A percentile compares a stretch with the other conserved stretches of the same genome.
These are phyloP conservation scores for Celastrina argiolus DNA, from an alignment of 2,888 invertebrate species.

Conservation along the genomic window DNA sequence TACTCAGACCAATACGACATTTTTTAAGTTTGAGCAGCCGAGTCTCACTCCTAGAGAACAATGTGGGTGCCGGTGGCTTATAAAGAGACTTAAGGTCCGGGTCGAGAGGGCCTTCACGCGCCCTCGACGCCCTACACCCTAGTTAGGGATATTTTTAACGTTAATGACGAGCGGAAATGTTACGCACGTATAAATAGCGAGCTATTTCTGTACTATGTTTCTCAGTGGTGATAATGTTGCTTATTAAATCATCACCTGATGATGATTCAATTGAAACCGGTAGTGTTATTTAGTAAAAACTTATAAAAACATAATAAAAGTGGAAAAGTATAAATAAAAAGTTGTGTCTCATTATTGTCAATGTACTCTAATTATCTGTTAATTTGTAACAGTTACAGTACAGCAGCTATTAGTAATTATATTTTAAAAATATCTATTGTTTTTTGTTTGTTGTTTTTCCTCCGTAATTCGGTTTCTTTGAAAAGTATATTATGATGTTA, in stretches of 20 bases:
- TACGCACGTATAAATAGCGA: not conserved
- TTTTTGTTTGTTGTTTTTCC: too few species aligned
- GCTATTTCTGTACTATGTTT: not conserved
- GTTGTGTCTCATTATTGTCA: too few species aligned
- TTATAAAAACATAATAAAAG: too few species aligned
- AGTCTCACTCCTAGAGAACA: conserved; percentile 34
- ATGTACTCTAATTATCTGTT: too few species aligned
- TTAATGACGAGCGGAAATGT: conserved; percentile 30
- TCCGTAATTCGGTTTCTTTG: not conserved
- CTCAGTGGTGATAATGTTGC: not conserved
- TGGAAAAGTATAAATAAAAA: too few species aligned
- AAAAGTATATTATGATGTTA: not conserved
- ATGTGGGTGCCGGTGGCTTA: conserved; percentile 37
- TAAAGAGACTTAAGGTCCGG: conserved; percentile 47
- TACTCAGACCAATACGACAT: not conserved
- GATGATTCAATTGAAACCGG: too few species aligned
- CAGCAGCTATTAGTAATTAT: too few species aligned
- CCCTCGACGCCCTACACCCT: conserved; percentile 35
- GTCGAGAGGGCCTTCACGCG: conserved; percentile 42
- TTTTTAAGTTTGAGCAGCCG: conserved; percentile 23
- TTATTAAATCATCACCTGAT: not conserved
- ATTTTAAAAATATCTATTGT: too few species aligned
- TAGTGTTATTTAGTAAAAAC: too few species aligned
- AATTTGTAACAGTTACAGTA: too few species aligned
- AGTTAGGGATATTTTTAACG: conserved; percentile 36